Evolutionary conservation across 2,113 vertebrate genomes (phyloP), one percentile per base, ranked within the genome.

Genomic region (Prietella phreatophila): DNA sequence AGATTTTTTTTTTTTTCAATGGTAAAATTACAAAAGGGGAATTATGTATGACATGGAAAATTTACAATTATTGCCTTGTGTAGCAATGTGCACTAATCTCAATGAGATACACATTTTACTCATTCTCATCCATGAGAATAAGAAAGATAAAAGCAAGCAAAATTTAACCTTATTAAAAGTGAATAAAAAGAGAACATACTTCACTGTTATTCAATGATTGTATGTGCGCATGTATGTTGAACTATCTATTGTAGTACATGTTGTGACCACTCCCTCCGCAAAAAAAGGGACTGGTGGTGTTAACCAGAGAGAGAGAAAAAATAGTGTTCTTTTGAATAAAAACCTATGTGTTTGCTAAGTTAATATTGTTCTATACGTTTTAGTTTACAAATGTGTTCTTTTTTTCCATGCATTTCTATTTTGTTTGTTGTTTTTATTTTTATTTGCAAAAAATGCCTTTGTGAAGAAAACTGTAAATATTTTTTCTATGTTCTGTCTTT

Each of bases 71-170:
- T 98, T 98, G 97, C 98, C 97, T 99, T 99, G 97, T 98, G 97
- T 97, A 98, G 97, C 98, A 98, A 99, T 99, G 97, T 98, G 97
- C 97, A 96, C 98, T 99, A 97, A 99, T 99, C 98, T 99, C 98
- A 99, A 96, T 99, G 98, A 99, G 98, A 99, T 99, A 97, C 96
- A 96, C 97, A 95, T 97, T 97, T 97, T 97, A 97, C 97, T 97
- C 97, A 96, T 99, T 99, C 98, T 99, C 98, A 97, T 99, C 97
- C 97, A 93, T 94, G 98, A 99, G 98, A 99, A 99, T 98, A 97
- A 96, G 95, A 97, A 97, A 96, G 96, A 97, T 94, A 91, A 93
- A 97, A 93, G 95, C 91, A 75, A 30, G 78, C 90, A 90, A 93
- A 94, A 93, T 90, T 91, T 90, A 89, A 93, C 89, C 92, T 94